Conservation (phyloP, 1,140 invertebrate genomes). For the Drosophila chauvacae region DNA sequence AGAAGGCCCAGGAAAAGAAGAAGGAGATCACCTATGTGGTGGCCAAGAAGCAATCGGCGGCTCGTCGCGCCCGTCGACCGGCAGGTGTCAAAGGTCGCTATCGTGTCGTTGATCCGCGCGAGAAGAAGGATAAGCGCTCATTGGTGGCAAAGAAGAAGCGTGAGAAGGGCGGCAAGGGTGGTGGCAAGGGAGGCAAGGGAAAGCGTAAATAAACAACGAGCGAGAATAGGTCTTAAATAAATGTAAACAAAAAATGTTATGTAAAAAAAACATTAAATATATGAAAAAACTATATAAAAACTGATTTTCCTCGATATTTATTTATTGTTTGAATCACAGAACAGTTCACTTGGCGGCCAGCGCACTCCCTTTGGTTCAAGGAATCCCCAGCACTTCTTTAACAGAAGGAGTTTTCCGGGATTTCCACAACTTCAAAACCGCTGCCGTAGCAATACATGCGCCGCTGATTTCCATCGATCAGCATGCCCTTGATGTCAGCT, state of each 20-base stretch:
- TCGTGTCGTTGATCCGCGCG: slow-evolving; percentile 96
- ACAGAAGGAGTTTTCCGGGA: not conserved
- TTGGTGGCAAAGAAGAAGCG: slow-evolving; percentile 87
- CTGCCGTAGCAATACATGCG: slow-evolving; percentile 56
- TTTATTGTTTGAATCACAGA: slow-evolving; percentile 4
- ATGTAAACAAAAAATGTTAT: slow-evolving; percentile 11
- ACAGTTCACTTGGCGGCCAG: not conserved
- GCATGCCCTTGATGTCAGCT: slow-evolving; percentile 63
- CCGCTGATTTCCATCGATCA: slow-evolving; percentile 22
- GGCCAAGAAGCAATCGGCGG: slow-evolving; percentile 93
- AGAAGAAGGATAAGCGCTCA: slow-evolving; percentile 96
- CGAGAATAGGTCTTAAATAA: slow-evolving; percentile 2
- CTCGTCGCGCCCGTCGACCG: slow-evolving; percentile 91
- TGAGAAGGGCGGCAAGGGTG: slow-evolving; percentile 49
- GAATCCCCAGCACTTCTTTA: not conserved
- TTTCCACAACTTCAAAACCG: slow-evolving; percentile 43
- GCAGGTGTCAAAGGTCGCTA: slow-evolving; percentile 95
- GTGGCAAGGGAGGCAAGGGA: slow-evolving; percentile 34
- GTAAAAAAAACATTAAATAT: slow-evolving; percentile 8
- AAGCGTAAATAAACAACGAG: slow-evolving; percentile 17
- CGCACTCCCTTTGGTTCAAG: not conserved
- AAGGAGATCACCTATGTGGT: slow-evolving; percentile 97
- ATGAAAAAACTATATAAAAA: not conserved
- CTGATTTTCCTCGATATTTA: not conserved
- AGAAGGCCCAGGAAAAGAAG: slow-evolving; percentile 94